Evolutionary conservation across 92 coral and sea anemone species (phyloP), one percentile per base, ranked within the genome.

Genomic region (Parazoanthus swiftii): DNA sequence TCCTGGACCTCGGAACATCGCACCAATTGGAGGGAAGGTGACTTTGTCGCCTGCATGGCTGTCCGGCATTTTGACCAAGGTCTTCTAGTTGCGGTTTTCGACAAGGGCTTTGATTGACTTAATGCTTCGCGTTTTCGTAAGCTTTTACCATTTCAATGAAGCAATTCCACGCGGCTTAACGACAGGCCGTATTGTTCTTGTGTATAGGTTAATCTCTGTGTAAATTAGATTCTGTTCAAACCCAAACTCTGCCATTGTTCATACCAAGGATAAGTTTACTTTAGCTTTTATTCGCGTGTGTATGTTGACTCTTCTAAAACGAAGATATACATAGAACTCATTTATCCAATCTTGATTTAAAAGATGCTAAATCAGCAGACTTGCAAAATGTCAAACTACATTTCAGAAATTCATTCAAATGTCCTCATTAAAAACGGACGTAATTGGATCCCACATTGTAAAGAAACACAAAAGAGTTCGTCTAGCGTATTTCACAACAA

Each of bases 1-100:
- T 0, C 96, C 96, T 3, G 96, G 96, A 21, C 96, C 96, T 2
- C 96, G 91, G 72, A 91, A 89, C 11, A 78, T 79, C 3, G 96
- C 96, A 15, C 89, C 92, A 63, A 93, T 93, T 20, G 89, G 92
- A 8, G 96, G 96, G 1, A 93, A 74, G 39, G 74, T 88, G 11
- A 93, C 90, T 26, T 85, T 82, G 58, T 91, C 84, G 23, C 90
- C 92, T 2, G 77, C 85, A n/a, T 78, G 88, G 72, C 86, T 85
- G 65, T 93, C 94, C 36, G 96, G 94, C 96, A 93, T 93, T 76
- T 72, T 93, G 79, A 50, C 43, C 79, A 76, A 39, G 77, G 18
- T n/a, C 15, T 23, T 26, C 20, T 48, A 14, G 33, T 15, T 33
- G 37, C 18, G 78, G 10, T 42, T 39, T 11, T 37, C 9, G 43